These are phyloP conservation scores for Bellardia bayeri DNA, from an alignment of 2,888 invertebrate genomes.

Conservation along the genomic window DNA sequence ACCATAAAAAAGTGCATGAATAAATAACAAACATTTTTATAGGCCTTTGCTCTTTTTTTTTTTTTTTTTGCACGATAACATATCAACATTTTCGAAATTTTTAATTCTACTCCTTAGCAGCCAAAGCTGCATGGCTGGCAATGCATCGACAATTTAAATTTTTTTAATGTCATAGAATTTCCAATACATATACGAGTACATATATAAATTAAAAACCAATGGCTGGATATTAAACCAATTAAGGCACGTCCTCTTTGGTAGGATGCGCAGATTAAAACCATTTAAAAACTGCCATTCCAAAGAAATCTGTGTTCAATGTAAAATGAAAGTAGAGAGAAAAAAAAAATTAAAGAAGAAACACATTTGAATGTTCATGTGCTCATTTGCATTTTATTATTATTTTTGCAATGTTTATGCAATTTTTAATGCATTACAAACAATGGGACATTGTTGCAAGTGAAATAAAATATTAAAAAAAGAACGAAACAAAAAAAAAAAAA, in stretches of 20 bases:
- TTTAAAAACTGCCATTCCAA: not conserved
- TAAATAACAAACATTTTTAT: constrained; percentile 54
- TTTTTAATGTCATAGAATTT: constrained; percentile 2
- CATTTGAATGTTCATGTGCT: constrained; percentile 53
- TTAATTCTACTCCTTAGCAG: not conserved
- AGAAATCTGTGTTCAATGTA: constrained; percentile 12
- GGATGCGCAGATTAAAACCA: not conserved
- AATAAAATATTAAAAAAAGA: constrained; percentile 52
- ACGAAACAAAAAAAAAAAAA: too few relatives aligned
- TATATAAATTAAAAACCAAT: constrained; percentile 28
- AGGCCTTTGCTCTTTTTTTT: constrained; percentile 3
- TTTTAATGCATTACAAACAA: constrained; percentile 51
- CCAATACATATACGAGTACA: not conserved
- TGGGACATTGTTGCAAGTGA: constrained; percentile 68
- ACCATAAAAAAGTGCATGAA: constrained; percentile 37
- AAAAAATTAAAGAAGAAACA: not conserved
- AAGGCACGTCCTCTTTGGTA: constrained; percentile 28
- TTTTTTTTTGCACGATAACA: constrained; percentile 2
- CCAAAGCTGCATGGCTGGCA: not conserved
- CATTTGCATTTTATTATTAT: constrained; percentile 59
- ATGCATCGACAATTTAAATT: not conserved
- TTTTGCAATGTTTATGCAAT: constrained; percentile 26
- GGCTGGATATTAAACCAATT: constrained; percentile 59
- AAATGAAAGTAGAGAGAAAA: constrained; percentile 20
- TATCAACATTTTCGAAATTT: constrained; percentile 4